Evolutionary conservation across 2,888 invertebrate genomes (phyloP).

Genomic region (Orgyia antiqua): DNA sequence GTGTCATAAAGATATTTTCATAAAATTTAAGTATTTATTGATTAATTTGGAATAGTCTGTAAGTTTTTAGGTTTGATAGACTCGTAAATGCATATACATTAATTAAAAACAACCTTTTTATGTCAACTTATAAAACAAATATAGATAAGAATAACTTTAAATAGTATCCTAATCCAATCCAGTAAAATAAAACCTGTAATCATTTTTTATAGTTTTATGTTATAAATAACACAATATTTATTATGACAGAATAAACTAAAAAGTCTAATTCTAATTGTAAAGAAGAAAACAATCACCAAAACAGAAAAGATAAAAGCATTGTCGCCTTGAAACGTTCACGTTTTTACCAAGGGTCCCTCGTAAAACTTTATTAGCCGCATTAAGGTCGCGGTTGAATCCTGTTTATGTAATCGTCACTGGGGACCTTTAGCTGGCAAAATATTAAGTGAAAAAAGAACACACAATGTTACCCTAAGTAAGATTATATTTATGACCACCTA

Average conservation of each 20-base stretch:
- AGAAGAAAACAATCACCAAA: conserved; percentile 71
- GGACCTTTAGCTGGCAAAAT: conserved; percentile 73
- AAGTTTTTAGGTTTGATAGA: too few relatives aligned
- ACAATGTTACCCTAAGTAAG: conserved; percentile 62
- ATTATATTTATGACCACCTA: conserved; percentile 55
- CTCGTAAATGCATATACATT: too few relatives aligned
- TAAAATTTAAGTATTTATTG: too few relatives aligned
- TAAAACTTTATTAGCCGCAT: conserved; percentile 77
- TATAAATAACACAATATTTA: too few relatives aligned
- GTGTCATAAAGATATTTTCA: too few relatives aligned
- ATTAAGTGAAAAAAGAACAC: conserved; percentile 75
- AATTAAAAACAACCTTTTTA: too few relatives aligned
- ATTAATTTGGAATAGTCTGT: too few relatives aligned
- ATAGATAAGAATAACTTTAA: too few relatives aligned
- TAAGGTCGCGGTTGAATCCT: conserved; percentile 77
- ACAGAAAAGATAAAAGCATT: conserved; percentile 75
- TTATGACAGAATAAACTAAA: conserved; percentile 16
- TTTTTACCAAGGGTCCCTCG: conserved; percentile 73
- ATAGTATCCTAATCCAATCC: too few relatives aligned
- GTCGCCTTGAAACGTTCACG: conserved; percentile 73
- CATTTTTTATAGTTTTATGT: too few relatives aligned
- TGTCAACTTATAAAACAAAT: too few relatives aligned
- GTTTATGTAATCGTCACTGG: conserved; percentile 76
- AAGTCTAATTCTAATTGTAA: conserved; percentile 54
- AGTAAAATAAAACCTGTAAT: too few relatives aligned